phyloP scores from a whole-genome alignment of 1,140 invertebrate genomes.

The Leptonema lineaticorne region DNA sequence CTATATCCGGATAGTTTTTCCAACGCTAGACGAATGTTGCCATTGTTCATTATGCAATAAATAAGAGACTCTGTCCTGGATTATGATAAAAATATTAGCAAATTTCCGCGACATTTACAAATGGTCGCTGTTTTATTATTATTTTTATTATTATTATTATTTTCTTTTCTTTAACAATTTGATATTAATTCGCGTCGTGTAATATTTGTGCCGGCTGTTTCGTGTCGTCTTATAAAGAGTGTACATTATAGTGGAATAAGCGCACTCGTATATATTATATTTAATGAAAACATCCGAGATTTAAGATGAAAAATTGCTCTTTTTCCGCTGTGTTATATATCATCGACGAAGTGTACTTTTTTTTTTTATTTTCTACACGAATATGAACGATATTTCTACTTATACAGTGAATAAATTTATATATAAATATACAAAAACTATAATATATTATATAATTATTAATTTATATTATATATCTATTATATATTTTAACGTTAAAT shows the following conservation, averaged over 20 bases:
- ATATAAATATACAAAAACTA: no score
- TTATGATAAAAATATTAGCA: constrained; percentile 36
- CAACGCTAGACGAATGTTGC: not conserved
- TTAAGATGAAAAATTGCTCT: constrained; percentile 21
- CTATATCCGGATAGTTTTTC: not conserved
- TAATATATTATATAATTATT: no score
- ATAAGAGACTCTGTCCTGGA: constrained; percentile 28
- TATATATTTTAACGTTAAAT: no score
- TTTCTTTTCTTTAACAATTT: no score
- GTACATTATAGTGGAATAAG: no score
- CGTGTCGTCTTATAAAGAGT: no score
- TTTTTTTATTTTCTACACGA: not conserved
- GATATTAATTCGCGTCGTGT: constrained; percentile 35
- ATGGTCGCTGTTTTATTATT: constrained; percentile 32
- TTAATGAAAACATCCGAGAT: no score
- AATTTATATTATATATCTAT: no score
- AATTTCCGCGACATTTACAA: constrained; percentile 33
- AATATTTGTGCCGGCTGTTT: constrained; percentile 21
- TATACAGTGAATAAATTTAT: not conserved
- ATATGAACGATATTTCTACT: not conserved
- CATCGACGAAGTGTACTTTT: no score
- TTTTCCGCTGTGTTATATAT: not conserved
- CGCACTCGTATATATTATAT: no score
- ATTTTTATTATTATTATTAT: no score
- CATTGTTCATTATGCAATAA: constrained; percentile 33